Percentiles rank a stretch among this genome's conserved stretches.
These are phyloP conservation scores for Dasypus novemcinctus DNA, from an alignment of 2,113 vertebrate species.

Conservation along the genomic window DNA sequence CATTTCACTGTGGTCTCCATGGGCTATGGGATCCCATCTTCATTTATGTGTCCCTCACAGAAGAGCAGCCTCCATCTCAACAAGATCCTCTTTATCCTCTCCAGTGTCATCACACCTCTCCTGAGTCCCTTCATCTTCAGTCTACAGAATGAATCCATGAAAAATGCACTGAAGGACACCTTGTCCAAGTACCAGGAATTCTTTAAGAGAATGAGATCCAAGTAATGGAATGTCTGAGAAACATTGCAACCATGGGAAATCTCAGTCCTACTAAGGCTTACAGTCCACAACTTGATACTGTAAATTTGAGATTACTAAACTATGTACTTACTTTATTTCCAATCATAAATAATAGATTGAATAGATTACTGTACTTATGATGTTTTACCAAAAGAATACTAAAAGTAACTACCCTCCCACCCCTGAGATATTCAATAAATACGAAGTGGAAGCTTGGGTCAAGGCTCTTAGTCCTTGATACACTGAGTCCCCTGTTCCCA, in stretches of 20 bases:
- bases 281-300: not conserved
- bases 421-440: too few relatives aligned
- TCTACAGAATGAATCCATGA: not conserved
- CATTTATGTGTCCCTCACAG: not conserved
- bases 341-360: not conserved
- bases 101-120: not conserved
- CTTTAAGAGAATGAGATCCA: not conserved
- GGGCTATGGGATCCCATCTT: not conserved
- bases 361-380: too few relatives aligned
- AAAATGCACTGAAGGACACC: not conserved
- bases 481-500: too few relatives aligned
- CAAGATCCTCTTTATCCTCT: constrained; percentile 11
- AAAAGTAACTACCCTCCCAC: too few relatives aligned
- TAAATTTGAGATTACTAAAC: not conserved
- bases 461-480: too few relatives aligned
- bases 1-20: too few relatives aligned
- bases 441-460: too few relatives aligned
- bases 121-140: not conserved
- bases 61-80: not conserved
- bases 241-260: not conserved
- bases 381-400: not conserved
- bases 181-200: not conserved
- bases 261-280: not conserved
- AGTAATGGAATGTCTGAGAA: not conserved
- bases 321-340: not conserved